phyloP scores from a whole-genome alignment of 2,888 invertebrate genomes.

The Hirtodrosophila duncani region DNA sequence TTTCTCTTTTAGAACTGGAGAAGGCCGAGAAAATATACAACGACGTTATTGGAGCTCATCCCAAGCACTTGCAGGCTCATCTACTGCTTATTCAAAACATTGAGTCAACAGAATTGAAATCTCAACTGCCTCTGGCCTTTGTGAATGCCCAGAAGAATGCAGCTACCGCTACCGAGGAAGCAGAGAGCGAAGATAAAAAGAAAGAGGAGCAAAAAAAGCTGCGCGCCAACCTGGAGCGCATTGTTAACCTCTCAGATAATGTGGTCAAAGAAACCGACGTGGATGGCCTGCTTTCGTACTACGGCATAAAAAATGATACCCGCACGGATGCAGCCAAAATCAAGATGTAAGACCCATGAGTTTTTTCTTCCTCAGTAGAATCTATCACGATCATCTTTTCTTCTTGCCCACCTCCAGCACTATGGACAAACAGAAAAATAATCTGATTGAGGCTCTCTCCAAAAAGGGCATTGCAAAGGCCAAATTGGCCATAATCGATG shows the following conservation, averaged over 20 bases:
- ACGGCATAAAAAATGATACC: constrained; percentile 91
- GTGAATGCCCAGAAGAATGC: constrained; percentile 78
- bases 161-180: constrained; percentile 71
- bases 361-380: constrained; percentile 5
- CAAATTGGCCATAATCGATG: constrained; percentile 79
- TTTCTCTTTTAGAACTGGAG: constrained; percentile 80
- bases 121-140: constrained; percentile 78
- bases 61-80: constrained; percentile 87
- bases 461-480: constrained; percentile 87
- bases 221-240: constrained; percentile 79
- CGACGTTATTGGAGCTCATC: constrained; percentile 84
- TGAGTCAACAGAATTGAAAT: constrained; percentile 80
- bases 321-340: constrained; percentile 89
- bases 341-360: constrained; percentile 88
- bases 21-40: constrained; percentile 86
- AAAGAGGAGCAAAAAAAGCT: constrained; percentile 76
- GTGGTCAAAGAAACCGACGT: constrained; percentile 87
- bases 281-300: constrained; percentile 87
- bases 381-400: neutral
- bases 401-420: constrained; percentile 79
- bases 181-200: constrained; percentile 46
- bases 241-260: constrained; percentile 83
- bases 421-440: constrained; percentile 91
- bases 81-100: constrained; percentile 88
- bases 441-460: constrained; percentile 88